A percentile compares a stretch with the other conserved stretches of the same genome.
These are phyloP conservation scores for Idaea straminata DNA, from an alignment of 2,888 invertebrate genomes.

Conservation along the genomic window DNA sequence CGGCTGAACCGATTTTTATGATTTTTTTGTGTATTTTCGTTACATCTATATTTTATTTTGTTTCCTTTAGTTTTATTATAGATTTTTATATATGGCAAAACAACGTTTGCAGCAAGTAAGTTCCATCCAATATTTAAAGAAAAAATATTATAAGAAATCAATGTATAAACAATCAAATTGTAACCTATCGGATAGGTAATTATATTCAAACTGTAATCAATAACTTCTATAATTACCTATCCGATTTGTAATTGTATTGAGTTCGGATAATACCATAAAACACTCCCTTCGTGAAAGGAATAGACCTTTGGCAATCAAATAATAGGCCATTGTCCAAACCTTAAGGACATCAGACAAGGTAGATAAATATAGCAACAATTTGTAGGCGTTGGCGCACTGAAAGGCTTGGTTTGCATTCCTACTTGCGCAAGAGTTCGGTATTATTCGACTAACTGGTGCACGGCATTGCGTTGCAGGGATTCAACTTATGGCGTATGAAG, in stretches of 20 bases:
- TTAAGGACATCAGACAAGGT: slow-evolving; percentile 61
- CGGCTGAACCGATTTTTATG: too few relatives aligned
- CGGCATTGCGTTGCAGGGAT: slow-evolving; percentile 63
- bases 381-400: slow-evolving; percentile 61
- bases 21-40: too few relatives aligned
- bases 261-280: background rate
- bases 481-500: slow-evolving; percentile 63
- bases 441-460: slow-evolving; percentile 77
- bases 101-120: too few relatives aligned
- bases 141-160: too few relatives aligned
- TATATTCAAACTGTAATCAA: too few relatives aligned
- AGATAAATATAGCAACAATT: slow-evolving; percentile 44
- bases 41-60: too few relatives aligned
- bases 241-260: background rate
- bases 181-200: too few relatives aligned
- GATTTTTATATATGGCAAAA: too few relatives aligned
- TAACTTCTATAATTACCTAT: background rate
- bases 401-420: background rate
- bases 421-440: slow-evolving; percentile 74
- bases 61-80: too few relatives aligned
- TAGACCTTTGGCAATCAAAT: background rate
- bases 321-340: slow-evolving; percentile 29
- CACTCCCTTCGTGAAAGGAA: background rate
- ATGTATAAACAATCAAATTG: too few relatives aligned
- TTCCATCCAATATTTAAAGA: too few relatives aligned